Percentiles rank a stretch among this genome's conserved stretches.
Evolutionary conservation across 1,140 invertebrate species (phyloP).

Genomic region (Zaprionus davidi): DNA sequence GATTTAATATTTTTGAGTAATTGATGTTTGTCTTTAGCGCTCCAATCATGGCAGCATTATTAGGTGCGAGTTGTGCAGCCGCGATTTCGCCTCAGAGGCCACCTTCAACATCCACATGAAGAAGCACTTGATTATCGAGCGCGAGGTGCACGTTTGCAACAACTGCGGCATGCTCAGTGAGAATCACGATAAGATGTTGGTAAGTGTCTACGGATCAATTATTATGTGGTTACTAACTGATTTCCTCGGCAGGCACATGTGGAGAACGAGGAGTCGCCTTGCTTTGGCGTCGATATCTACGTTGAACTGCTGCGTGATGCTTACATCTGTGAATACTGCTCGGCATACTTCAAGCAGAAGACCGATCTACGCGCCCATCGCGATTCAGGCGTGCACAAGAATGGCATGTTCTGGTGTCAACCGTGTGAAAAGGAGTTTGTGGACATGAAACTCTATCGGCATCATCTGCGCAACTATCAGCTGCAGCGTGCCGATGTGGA

Average conservation of each 20-base stretch:
- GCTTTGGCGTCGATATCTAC: constrained; percentile 42
- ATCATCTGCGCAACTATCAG: constrained; percentile 68
- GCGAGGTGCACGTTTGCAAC: constrained; percentile 55
- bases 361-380: constrained; percentile 61
- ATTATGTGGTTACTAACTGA: not conserved
- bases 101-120: constrained; percentile 68
- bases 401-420: constrained; percentile 58
- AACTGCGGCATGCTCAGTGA: constrained; percentile 65
- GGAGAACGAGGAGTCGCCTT: constrained; percentile 19
- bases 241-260: constrained; percentile 28
- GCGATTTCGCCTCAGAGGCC: constrained; percentile 61
- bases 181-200: constrained; percentile 38
- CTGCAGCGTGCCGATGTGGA: constrained; percentile 47
- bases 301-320: constrained; percentile 55
- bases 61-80: constrained; percentile 66
- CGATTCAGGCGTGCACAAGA: constrained; percentile 54
- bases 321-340: constrained; percentile 71
- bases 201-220: not conserved
- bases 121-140: constrained; percentile 65
- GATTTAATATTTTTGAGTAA: not conserved
- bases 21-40: constrained; percentile 31
- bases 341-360: constrained; percentile 60
- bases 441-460: constrained; percentile 66
- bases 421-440: constrained; percentile 63
- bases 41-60: constrained; percentile 53